Percentiles rank a stretch among this genome's conserved stretches.
Evolutionary conservation across 2,888 invertebrate species (phyloP).

Genomic region (Clunio marinus): DNA sequence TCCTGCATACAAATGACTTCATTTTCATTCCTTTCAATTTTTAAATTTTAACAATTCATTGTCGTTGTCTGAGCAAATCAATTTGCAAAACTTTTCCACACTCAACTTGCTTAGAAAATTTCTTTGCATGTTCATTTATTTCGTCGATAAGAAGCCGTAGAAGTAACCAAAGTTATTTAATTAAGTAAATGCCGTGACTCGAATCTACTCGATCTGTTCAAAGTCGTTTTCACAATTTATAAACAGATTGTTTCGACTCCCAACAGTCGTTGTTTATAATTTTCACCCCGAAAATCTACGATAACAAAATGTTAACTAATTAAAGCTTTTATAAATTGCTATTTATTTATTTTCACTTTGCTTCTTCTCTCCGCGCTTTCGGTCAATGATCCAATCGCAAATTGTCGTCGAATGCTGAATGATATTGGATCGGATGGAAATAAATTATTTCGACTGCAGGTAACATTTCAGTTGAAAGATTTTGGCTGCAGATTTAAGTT

Average conservation of each 20-base stretch:
- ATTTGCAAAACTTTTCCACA: neutral
- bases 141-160: neutral
- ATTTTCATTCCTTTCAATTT: neutral
- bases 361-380: neutral
- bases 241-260: neutral
- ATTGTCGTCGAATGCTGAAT: neutral
- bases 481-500: neutral
- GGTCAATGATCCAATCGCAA: neutral
- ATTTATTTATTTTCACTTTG: neutral
- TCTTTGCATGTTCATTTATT: neutral
- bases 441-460: conserved; percentile 10
- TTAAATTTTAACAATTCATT: neutral
- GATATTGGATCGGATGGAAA: conserved; percentile 7
- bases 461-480: neutral
- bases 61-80: too few species aligned
- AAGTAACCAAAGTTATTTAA: neutral
- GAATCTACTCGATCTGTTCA: neutral
- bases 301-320: conserved; percentile 3
- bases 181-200: conserved; percentile 4
- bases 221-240: too few species aligned
- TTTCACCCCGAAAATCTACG: neutral
- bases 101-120: neutral
- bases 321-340: conserved; percentile 5
- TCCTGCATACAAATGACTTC: conserved; percentile 24
- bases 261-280: neutral